These are phyloP conservation scores for Nasonia vitripennis DNA, from an alignment of 1,140 invertebrate genomes.

Conservation along the genomic window DNA sequence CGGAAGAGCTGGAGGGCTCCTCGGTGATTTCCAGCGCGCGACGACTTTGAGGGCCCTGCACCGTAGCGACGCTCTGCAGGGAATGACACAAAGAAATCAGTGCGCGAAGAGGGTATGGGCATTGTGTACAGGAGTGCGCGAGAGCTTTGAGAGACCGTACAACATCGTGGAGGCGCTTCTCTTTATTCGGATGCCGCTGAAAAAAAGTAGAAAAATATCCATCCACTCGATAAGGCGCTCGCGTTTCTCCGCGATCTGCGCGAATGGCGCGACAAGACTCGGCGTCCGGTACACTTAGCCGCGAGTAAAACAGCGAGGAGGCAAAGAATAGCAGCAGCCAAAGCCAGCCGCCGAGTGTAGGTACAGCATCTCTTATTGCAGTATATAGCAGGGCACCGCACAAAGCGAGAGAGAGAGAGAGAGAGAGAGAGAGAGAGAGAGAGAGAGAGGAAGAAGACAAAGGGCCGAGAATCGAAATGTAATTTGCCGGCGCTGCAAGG, in stretches of 20 bases:
- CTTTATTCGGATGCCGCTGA: too few species aligned
- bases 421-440: not conserved
- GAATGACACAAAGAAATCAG: constrained; percentile 54
- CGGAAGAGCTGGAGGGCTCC: not conserved
- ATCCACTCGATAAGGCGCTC: too few species aligned
- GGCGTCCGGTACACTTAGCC: too few species aligned
- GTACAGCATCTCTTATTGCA: too few species aligned
- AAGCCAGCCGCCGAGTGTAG: not conserved
- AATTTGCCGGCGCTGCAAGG: constrained; percentile 30
- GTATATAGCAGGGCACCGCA: not conserved
- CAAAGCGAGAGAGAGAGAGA: not conserved
- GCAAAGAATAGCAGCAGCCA: too few species aligned
- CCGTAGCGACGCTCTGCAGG: not conserved
- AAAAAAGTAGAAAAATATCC: too few species aligned
- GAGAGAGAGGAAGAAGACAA: constrained; percentile 17
- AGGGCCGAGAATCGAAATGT: not conserved
- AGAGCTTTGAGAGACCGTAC: too few species aligned
- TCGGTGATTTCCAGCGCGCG: constrained; percentile 52
- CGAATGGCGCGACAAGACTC: too few species aligned
- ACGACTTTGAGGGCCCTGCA: constrained; percentile 55
- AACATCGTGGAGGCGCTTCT: too few species aligned
- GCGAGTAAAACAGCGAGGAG: too few species aligned
- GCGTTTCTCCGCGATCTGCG: too few species aligned
- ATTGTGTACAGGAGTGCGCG: too few species aligned
- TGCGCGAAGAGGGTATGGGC: not conserved